phyloP scores from a whole-genome alignment of 2,888 invertebrate genomes.

The Leucophora obtusa region DNA sequence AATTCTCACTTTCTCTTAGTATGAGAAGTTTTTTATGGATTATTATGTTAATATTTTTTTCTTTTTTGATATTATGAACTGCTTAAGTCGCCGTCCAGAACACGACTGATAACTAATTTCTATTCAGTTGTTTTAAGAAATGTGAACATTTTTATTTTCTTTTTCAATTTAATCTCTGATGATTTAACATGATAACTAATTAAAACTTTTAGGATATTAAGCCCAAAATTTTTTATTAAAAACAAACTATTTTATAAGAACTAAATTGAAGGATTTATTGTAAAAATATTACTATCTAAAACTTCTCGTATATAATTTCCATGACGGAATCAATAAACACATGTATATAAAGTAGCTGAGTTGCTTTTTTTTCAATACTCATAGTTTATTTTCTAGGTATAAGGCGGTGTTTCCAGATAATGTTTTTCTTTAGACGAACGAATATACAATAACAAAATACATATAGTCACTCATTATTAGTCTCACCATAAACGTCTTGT shows the following conservation, averaged over 20 bases:
- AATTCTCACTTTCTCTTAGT: slow-evolving; percentile 12
- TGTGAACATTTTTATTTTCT: slow-evolving; percentile 3
- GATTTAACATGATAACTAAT: not conserved
- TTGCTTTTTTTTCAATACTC: not conserved
- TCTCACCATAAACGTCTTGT: too few species aligned
- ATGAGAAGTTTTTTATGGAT: not conserved
- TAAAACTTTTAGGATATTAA: not conserved
- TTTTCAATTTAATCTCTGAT: not conserved
- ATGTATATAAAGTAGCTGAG: not conserved
- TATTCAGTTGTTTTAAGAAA: not conserved
- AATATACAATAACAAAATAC: too few species aligned
- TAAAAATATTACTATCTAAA: not conserved
- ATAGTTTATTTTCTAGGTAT: not conserved
- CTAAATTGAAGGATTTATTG: not conserved
- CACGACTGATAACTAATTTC: slow-evolving; percentile 55
- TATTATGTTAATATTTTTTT: not conserved
- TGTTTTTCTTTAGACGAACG: too few species aligned
- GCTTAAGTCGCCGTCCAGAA: slow-evolving; percentile 44
- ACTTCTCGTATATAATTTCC: not conserved
- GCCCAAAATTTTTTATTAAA: not conserved
- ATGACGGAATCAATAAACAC: not conserved
- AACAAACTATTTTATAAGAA: not conserved
- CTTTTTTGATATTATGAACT: slow-evolving; percentile 32
- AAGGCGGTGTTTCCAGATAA: too few species aligned
- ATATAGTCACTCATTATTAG: too few species aligned